Conservation (phyloP, 2,888 invertebrate species). For the Caenorhabditis sp. region DNA sequence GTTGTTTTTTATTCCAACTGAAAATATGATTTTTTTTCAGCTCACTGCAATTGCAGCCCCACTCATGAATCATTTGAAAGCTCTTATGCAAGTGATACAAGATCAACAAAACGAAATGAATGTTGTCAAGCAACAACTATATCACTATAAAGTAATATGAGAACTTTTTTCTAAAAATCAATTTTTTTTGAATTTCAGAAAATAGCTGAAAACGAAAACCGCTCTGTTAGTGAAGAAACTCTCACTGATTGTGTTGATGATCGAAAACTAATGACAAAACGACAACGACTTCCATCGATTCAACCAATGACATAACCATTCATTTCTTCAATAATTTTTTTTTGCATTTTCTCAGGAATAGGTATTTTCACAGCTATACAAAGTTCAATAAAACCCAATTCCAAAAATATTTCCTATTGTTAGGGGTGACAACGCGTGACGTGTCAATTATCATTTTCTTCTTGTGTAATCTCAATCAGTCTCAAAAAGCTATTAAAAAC, state of each 20-base stretch:
- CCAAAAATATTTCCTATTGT: background rate
- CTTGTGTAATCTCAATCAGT: background rate
- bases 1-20: background rate
- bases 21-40: slow-evolving; percentile 9
- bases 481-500: background rate
- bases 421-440: background rate
- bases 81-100: slow-evolving; percentile 66
- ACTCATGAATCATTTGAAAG: slow-evolving; percentile 70
- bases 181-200: too few species aligned
- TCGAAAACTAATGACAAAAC: slow-evolving; percentile 45
- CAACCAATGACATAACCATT: slow-evolving; percentile 42
- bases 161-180: background rate
- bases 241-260: slow-evolving; percentile 53
- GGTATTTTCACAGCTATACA: background rate
- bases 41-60: slow-evolving; percentile 69
- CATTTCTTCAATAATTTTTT: background rate
- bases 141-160: slow-evolving; percentile 50
- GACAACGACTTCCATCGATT: slow-evolving; percentile 49
- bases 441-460: background rate
- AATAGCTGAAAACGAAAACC: slow-evolving; percentile 51
- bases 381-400: background rate
- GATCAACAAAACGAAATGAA: slow-evolving; percentile 64
- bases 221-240: slow-evolving; percentile 65
- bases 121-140: slow-evolving; percentile 58
- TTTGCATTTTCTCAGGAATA: background rate